phyloP scores from a whole-genome alignment of 2,113 vertebrate species.

The Setophaga coronata region DNA sequence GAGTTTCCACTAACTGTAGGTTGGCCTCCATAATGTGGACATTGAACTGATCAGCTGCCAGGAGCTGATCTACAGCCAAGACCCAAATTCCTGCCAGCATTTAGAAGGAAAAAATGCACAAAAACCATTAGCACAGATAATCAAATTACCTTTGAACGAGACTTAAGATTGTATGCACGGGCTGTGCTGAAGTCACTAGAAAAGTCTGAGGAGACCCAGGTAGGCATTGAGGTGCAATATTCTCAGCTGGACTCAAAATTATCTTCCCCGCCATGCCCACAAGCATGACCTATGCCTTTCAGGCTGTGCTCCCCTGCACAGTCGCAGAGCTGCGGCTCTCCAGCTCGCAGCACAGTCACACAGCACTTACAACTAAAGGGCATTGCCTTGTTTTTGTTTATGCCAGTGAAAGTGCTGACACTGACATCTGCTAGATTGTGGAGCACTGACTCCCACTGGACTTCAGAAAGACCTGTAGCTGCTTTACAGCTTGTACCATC shows the following conservation, averaged over 20 bases:
- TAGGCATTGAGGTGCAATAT: neutral
- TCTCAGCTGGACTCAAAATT: neutral
- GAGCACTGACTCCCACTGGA: neutral
- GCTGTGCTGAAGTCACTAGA: neutral
- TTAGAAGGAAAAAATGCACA: neutral
- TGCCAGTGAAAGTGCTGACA: neutral
- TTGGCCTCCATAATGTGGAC: neutral
- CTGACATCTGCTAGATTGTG: neutral
- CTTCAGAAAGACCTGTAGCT: neutral
- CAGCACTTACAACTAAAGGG: slow-evolving; percentile 16
- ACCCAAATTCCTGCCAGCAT: neutral
- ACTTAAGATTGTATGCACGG: neutral
- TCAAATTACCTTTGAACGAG: neutral
- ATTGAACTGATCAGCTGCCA: neutral
- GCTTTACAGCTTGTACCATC: neutral
- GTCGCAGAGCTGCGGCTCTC: neutral
- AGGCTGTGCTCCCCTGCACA: neutral
- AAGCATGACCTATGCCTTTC: neutral
- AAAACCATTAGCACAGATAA: neutral
- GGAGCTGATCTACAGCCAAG: slow-evolving; percentile 2
- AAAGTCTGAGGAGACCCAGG: neutral
- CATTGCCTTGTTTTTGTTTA: neutral
- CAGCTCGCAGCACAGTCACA: neutral
- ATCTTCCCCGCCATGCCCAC: neutral
- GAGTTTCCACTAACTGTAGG: slow-evolving; percentile 17